A percentile compares a stretch with the other conserved stretches of the same genome.
Evolutionary conservation across 2,113 vertebrate genomes (phyloP).

Genomic region (Isurus oxyrinchus): DNA sequence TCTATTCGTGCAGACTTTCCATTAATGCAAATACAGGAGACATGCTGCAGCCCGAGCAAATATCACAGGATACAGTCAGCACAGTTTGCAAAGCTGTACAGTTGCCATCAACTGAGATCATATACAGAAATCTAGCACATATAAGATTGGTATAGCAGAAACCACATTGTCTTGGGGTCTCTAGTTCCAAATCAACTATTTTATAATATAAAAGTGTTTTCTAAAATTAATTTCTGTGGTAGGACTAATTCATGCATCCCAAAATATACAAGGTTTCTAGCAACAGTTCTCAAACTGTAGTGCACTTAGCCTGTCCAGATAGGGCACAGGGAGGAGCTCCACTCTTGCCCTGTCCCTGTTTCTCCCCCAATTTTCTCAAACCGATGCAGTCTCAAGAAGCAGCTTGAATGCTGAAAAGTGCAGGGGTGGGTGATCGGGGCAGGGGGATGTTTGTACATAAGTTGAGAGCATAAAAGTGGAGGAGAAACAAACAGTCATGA

Average conservation of each 20-base stretch:
- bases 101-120: not conserved
- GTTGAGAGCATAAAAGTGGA: not conserved
- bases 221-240: not conserved
- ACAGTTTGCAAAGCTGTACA: not conserved
- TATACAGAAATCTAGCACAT: not conserved
- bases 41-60: not conserved
- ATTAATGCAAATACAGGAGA: not conserved
- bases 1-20: not conserved
- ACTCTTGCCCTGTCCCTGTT: not conserved
- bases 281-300: not conserved
- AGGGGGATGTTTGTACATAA: not conserved
- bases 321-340: not conserved
- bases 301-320: not conserved
- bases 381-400: not conserved
- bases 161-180: not conserved
- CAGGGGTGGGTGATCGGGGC: too few species aligned
- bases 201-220: not conserved
- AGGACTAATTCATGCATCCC: not conserved
- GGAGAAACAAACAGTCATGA: not conserved
- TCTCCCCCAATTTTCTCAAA: not conserved
- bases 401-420: not conserved
- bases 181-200: not conserved
- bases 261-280: slow-evolving; percentile 1
- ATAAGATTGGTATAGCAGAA: not conserved
- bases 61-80: not conserved